A percentile compares a stretch with the other conserved stretches of the same genome.
These are phyloP conservation scores for Tenthredo scrophulariae DNA, from an alignment of 2,888 invertebrate species.

Conservation along the genomic window DNA sequence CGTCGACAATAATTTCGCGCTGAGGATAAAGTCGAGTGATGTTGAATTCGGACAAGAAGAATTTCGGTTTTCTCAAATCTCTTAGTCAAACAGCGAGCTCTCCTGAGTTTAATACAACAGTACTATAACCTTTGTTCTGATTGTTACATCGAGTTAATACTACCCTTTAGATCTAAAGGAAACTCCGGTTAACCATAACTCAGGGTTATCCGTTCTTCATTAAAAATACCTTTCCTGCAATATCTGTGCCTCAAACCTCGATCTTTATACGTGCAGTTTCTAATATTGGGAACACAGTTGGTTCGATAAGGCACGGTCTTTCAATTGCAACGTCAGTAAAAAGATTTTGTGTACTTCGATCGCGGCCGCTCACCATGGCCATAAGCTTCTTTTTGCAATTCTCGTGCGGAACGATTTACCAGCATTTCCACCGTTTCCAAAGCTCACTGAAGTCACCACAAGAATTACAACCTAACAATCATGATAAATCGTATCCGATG, in stretches of 20 bases:
- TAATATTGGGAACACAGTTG: conserved; percentile 19
- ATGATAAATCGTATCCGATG: background rate
- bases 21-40: background rate
- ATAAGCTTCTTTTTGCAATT: conserved; percentile 37
- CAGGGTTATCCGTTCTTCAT: conserved; percentile 19
- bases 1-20: background rate
- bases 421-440: background rate
- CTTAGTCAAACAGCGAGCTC: background rate
- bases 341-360: background rate
- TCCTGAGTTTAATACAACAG: background rate
- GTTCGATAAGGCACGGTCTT: conserved; percentile 23
- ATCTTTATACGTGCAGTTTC: background rate
- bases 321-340: conserved; percentile 36
- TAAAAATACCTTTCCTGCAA: background rate
- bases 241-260: background rate
- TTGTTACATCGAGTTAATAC: conserved; percentile 2
- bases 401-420: background rate
- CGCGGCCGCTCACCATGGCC: background rate
- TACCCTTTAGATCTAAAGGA: background rate
- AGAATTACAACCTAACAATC: conserved; percentile 11
- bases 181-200: background rate
- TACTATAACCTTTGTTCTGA: background rate
- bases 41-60: background rate
- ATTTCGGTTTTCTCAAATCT: background rate
- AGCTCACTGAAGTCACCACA: background rate